Evolutionary conservation across 2,888 invertebrate species (phyloP).

Genomic region (Cosmia pyralina): DNA sequence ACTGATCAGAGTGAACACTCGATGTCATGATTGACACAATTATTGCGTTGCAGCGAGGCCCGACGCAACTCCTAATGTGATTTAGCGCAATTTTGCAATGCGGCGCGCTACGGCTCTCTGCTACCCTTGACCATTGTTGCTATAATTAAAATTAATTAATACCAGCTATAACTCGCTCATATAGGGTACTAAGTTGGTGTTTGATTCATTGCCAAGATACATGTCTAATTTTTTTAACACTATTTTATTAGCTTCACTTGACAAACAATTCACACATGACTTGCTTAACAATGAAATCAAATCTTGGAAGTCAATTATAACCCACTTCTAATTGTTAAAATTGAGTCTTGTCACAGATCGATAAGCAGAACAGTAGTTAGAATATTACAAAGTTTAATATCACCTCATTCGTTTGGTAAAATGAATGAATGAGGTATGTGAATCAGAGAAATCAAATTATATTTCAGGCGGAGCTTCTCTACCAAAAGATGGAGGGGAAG

Average conservation of each 20-base stretch:
- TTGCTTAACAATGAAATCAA: too few relatives aligned
- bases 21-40: too few relatives aligned
- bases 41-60: too few relatives aligned
- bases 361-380: neutral
- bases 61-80: too few relatives aligned
- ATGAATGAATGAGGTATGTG: neutral
- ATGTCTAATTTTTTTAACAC: neutral
- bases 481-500: conserved; percentile 91
- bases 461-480: conserved; percentile 84
- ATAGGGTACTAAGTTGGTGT: neutral
- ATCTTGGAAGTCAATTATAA: too few relatives aligned
- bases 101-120: neutral
- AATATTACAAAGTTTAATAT: neutral
- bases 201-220: neutral
- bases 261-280: too few relatives aligned
- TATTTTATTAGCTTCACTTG: too few relatives aligned
- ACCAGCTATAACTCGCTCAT: neutral
- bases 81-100: too few relatives aligned
- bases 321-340: too few relatives aligned
- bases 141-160: neutral
- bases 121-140: neutral
- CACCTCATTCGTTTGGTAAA: neutral
- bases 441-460: neutral
- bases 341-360: too few relatives aligned
- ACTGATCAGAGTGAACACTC: too few relatives aligned